Conservation (phyloP, 2,888 invertebrate genomes). For the Nasonovia ribisnigri region DNA sequence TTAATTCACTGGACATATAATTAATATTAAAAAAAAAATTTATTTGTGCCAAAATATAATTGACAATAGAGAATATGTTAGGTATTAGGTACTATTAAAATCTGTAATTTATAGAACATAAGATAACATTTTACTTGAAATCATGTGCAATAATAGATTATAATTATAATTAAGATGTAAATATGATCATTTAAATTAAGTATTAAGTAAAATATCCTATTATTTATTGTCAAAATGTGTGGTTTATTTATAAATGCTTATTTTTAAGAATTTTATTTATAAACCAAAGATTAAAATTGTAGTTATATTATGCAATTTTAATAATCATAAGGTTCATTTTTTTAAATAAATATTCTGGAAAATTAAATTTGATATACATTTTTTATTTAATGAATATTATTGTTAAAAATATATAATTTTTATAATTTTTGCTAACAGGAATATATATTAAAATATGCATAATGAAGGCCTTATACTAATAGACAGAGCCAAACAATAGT, state of each 20-base stretch:
- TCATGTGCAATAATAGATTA: slow-evolving; percentile 59
- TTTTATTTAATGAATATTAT: neutral
- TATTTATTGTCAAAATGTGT: slow-evolving; percentile 54
- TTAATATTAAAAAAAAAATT: slow-evolving; percentile 10
- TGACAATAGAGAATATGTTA: neutral
- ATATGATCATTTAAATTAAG: slow-evolving; percentile 17
- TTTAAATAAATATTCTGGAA: neutral
- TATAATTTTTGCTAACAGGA: neutral
- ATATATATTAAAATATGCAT: neutral
- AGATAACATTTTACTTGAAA: slow-evolving; percentile 10
- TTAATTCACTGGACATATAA: neutral
- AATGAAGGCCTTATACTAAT: no score
- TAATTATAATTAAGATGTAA: slow-evolving; percentile 56
- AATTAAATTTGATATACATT: neutral
- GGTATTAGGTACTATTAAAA: neutral
- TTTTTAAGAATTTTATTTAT: neutral
- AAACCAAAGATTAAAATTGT: slow-evolving; percentile 30
- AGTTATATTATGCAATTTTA: neutral
- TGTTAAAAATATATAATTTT: neutral
- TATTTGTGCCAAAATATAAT: slow-evolving; percentile 51
- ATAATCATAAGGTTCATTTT: neutral
- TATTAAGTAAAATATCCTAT: slow-evolving; percentile 35
- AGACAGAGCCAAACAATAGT: neutral
- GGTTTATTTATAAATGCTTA: neutral
- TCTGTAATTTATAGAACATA: neutral